Evolutionary conservation across 2,113 vertebrate species (phyloP), one percentile per base, ranked within the genome.

Genomic region (Neogobius melanostomus): DNA sequence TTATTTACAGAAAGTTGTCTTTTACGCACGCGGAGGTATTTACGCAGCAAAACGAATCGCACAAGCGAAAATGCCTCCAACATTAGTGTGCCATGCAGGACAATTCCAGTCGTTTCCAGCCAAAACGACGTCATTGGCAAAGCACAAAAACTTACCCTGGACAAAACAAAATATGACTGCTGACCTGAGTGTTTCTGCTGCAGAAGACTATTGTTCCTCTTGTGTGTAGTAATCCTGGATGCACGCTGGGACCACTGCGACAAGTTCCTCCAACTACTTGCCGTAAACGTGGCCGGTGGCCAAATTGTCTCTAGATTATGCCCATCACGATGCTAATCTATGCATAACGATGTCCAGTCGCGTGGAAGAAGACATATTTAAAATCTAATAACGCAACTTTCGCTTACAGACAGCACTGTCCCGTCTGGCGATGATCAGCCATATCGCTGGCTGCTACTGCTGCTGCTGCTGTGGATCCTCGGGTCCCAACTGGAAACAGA

Each of bases 181-280:
- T 71, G 66, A 92, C 90, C 90, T 91, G 83, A n/a, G 69, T 77
- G 66, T 72, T 69, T 42, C 44, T 72, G 81, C 75, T 82, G 84
- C 75, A 65, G 82, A 66, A 74, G 82, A 89, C 87, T 87, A 88
- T 89, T 85, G 86, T 91, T 89, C 87, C 85, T 74, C 74, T 83
- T 52, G 73, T 64, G 77, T 83, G 21, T 69, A 81, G 67, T 85
- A 84, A 88, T 90, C 87, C 88, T 28, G 75, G 75, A 83, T 36
- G 78, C 83, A 66, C 82, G 74, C 60, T 68, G 84, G 73, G 80
- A 68, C 87, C 90, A 90, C 89, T 92, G 91, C 89, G 91, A 89
- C 91, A 90, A 91, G 82, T 91, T 89, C 81, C 59, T 61, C 68
- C 79, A 89, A 88, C 82, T 84, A 85, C 77, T 89, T 87, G 71